A percentile compares a stretch with the other conserved stretches of the same genome.
Conservation (phyloP, 2,113 vertebrate genomes). For the Chionodraco myersi region DNA sequence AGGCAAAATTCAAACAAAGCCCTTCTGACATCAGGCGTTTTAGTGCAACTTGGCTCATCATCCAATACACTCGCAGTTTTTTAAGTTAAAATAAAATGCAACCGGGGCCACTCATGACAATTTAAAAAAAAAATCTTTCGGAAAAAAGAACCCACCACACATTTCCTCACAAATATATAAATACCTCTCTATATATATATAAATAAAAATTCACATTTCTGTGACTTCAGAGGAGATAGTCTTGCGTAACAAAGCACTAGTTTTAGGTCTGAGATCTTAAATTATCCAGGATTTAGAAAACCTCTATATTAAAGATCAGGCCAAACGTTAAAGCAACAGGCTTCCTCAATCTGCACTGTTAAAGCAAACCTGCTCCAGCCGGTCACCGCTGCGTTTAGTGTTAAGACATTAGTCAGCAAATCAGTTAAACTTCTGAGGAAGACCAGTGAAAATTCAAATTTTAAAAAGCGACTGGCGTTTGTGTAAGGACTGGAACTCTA, state of each 20-base stretch:
- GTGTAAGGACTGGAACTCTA: neutral
- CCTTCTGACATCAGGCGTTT: constrained; percentile 49
- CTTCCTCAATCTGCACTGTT: neutral
- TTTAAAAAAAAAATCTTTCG: constrained; percentile 2
- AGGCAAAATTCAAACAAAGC: constrained; percentile 66
- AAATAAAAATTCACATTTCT: constrained; percentile 43
- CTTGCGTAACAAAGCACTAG: constrained; percentile 40
- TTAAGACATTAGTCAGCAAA: constrained; percentile 27
- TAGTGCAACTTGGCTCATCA: constrained; percentile 64
- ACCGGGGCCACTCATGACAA: constrained; percentile 38
- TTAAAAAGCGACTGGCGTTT: neutral
- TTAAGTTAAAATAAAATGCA: constrained; percentile 39
- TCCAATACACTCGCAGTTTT: constrained; percentile 24
- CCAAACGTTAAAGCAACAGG: neutral
- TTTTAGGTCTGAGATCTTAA: constrained; percentile 50
- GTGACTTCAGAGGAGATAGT: constrained; percentile 42
- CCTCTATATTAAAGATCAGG: neutral
- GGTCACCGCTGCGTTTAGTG: neutral
- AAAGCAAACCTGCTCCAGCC: constrained; percentile 10
- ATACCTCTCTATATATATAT: constrained; percentile 79
- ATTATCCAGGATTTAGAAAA: constrained; percentile 11
- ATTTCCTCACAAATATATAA: constrained; percentile 84
- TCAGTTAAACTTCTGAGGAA: neutral
- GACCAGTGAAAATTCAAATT: neutral
- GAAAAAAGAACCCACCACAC: constrained; percentile 50